Conservation (phyloP, 2,797 vertebrate species). For the Heliangelus exortis region DNA sequence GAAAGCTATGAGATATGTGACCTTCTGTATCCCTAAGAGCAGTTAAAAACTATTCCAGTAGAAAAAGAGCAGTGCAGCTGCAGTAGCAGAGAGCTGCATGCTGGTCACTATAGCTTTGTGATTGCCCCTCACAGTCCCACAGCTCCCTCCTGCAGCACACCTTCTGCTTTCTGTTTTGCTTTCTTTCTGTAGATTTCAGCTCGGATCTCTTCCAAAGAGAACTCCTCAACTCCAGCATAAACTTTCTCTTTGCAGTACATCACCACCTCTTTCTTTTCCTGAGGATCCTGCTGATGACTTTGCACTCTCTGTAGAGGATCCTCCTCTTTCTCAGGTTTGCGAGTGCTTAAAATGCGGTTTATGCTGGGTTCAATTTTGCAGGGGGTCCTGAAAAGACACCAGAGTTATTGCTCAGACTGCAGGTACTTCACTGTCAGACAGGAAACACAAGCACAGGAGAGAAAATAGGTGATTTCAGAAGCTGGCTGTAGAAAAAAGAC, state of each 20-base stretch:
- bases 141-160: conserved; percentile 43
- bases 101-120: not conserved
- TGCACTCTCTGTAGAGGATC: conserved; percentile 90
- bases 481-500: not conserved
- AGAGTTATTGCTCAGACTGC: not conserved
- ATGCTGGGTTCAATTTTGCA: conserved; percentile 93
- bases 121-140: not conserved
- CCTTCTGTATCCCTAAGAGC: not conserved
- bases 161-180: conserved; percentile 71
- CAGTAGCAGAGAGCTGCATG: not conserved
- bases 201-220: conserved; percentile 94
- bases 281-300: conserved; percentile 79
- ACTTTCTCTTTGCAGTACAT: conserved; percentile 96
- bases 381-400: conserved; percentile 84
- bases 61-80: not conserved
- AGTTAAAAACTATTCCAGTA: not conserved
- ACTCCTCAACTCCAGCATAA: conserved; percentile 89
- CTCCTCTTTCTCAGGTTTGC: conserved; percentile 86
- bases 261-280: conserved; percentile 82
- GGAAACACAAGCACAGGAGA: not conserved
- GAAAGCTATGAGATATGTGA: not conserved
- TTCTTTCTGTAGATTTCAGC: conserved; percentile 91
- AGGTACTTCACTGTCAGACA: not conserved
- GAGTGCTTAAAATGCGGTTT: conserved; percentile 86
- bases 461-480: not conserved